Evolutionary conservation across 2,113 vertebrate genomes (phyloP).

Genomic region (Beaufortia kweichowensis): DNA sequence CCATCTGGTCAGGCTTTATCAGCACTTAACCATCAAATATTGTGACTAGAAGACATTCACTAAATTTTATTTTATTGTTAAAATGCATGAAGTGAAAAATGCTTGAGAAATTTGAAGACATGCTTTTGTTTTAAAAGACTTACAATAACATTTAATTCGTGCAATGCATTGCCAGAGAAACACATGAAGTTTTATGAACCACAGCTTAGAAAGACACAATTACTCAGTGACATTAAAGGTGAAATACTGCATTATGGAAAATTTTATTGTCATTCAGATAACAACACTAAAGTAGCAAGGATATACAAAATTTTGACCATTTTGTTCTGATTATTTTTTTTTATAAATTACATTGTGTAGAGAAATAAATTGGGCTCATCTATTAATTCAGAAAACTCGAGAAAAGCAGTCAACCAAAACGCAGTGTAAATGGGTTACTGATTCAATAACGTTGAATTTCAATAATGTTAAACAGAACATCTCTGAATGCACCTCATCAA

Average conservation of each 20-base stretch:
- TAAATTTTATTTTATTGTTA: background rate
- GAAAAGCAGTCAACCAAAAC: no score
- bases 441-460: no score
- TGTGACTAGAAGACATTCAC: background rate
- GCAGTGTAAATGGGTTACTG: no score
- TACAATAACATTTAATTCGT: background rate
- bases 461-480: no score
- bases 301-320: no score
- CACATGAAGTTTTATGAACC: constrained; percentile 16
- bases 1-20: background rate
- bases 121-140: constrained; percentile 12
- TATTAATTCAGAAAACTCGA: no score
- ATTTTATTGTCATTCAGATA: constrained; percentile 39
- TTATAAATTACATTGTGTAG: no score
- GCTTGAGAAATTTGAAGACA: background rate
- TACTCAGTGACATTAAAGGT: constrained; percentile 13
- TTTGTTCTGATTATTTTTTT: no score
- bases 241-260: background rate
- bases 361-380: no score
- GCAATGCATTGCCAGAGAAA: background rate
- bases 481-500: no score
- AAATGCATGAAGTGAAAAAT: background rate
- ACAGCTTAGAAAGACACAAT: constrained; percentile 10
- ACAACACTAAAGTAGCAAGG: background rate
- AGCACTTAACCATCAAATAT: background rate